Evolutionary conservation across 2,797 vertebrate genomes (phyloP).

Genomic region (Pteronotus mesoamericanus): DNA sequence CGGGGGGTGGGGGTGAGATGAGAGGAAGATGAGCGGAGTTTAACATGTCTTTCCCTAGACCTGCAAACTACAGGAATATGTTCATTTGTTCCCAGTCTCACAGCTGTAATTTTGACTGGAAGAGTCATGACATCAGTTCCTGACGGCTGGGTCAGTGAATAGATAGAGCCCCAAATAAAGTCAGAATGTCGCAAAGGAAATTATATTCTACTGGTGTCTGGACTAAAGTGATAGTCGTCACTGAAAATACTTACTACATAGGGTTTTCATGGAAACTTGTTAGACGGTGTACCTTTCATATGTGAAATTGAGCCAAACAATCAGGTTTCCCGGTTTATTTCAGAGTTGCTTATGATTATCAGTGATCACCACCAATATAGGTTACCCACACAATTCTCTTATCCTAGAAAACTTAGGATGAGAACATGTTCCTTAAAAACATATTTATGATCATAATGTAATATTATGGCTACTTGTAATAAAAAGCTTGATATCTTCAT

Average conservation of each 20-base stretch:
- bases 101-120: not conserved
- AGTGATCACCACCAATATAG: not conserved
- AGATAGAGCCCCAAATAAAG: not conserved
- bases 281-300: not conserved
- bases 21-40: not conserved
- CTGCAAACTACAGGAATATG: not conserved
- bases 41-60: not conserved
- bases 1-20: too few relatives aligned
- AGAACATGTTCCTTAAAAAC: not conserved
- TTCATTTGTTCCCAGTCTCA: not conserved
- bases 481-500: not conserved
- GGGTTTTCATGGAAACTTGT: not conserved
- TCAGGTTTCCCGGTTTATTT: constrained; percentile 3
- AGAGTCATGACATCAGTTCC: not conserved
- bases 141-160: not conserved
- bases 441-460: not conserved
- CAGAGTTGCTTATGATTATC: constrained; percentile 19
- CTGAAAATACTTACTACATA: not conserved
- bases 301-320: constrained; percentile 3
- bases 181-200: not conserved
- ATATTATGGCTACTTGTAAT: not conserved
- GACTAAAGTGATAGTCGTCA: not conserved
- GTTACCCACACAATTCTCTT: not conserved
- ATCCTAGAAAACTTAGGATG: not conserved
- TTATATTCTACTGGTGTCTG: not conserved